Conservation (phyloP, 2,113 vertebrate genomes). For the Abramis brama region DNA sequence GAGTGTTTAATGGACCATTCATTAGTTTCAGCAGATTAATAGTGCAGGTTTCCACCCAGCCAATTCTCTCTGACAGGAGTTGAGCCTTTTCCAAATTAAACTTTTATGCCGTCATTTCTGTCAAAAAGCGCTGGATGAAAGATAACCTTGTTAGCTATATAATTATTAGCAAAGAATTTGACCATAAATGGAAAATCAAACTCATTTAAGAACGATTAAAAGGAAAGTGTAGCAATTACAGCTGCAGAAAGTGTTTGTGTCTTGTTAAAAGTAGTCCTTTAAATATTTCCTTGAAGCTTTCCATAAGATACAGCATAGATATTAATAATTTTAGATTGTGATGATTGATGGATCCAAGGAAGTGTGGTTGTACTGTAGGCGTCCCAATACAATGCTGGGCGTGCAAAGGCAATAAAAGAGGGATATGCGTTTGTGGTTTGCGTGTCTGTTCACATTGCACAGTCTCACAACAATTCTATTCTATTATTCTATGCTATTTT, state of each 20-base stretch:
- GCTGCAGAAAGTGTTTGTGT: neutral
- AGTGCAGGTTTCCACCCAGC: constrained; percentile 63
- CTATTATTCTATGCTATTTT: neutral
- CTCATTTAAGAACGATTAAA: constrained; percentile 34
- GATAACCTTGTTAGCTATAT: constrained; percentile 57
- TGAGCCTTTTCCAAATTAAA: constrained; percentile 74
- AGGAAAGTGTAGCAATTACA: constrained; percentile 54
- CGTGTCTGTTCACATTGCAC: constrained; percentile 47
- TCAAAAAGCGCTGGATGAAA: constrained; percentile 55
- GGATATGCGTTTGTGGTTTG: constrained; percentile 31
- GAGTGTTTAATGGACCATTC: constrained; percentile 61
- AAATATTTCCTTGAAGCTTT: neutral
- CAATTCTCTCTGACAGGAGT: constrained; percentile 62
- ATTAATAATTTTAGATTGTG: neutral
- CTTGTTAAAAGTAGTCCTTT: neutral
- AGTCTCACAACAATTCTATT: neutral
- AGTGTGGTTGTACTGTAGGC: neutral
- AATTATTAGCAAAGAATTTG: constrained; percentile 70
- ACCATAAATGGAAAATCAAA: constrained; percentile 58
- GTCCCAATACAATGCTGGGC: constrained; percentile 6
- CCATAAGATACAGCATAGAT: neutral
- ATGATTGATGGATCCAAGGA: neutral
- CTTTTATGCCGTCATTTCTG: constrained; percentile 67
- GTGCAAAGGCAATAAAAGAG: constrained; percentile 31
- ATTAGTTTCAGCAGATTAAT: constrained; percentile 63